Percentiles rank a stretch among this genome's conserved stretches.
Evolutionary conservation across 2,113 vertebrate genomes (phyloP).

Genomic region (Vicugna pacos): DNA sequence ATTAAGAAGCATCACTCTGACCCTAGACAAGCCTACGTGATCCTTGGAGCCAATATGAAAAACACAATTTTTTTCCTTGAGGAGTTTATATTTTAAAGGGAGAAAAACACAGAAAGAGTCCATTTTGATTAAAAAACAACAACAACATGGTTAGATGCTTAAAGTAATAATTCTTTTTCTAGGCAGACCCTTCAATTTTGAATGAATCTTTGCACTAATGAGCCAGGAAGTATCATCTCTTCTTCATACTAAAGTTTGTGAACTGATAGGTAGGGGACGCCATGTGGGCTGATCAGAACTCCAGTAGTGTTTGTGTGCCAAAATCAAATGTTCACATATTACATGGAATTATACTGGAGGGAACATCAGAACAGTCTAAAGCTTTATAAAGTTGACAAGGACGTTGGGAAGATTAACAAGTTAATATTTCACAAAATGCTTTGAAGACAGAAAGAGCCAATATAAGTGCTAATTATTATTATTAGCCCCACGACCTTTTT

Average conservation of each 20-base stretch:
- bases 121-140: not conserved
- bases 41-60: not conserved
- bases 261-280: not conserved
- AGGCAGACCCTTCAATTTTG: not conserved
- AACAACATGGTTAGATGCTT: not conserved
- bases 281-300: not conserved
- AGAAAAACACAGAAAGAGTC: not conserved
- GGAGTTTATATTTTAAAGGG: not conserved
- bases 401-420: slow-evolving; percentile 58
- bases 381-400: slow-evolving; percentile 63
- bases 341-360: slow-evolving; percentile 23
- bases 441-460: slow-evolving; percentile 74
- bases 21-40: not conserved
- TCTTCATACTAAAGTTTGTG: not conserved
- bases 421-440: slow-evolving; percentile 71
- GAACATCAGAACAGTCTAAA: slow-evolving; percentile 54
- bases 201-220: not conserved
- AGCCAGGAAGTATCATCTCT: not conserved
- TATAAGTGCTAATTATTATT: slow-evolving; percentile 77
- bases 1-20: not conserved
- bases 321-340: slow-evolving; percentile 31
- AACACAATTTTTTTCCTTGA: not conserved
- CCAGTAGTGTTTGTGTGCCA: not conserved
- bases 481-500: slow-evolving; percentile 54
- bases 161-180: not conserved